phyloP scores from a whole-genome alignment of 2,113 vertebrate genomes.

The Nibea albiflora region DNA sequence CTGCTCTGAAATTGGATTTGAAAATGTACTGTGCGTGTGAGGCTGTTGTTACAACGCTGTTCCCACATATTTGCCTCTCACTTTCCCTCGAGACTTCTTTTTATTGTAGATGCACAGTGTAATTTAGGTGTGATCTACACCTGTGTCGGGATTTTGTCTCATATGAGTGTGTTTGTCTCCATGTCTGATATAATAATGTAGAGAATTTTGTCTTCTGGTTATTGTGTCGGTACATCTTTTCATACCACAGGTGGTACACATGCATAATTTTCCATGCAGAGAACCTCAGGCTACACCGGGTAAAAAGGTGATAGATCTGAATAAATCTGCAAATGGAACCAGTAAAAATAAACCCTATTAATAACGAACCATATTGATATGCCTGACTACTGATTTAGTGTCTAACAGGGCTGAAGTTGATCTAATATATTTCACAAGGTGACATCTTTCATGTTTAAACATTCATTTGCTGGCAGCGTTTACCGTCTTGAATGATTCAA shows the following conservation, averaged over 20 bases:
- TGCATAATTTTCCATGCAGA: background rate
- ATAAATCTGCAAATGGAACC: background rate
- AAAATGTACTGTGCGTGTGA: conserved; percentile 15
- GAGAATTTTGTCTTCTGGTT: background rate
- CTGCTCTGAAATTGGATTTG: conserved; percentile 55
- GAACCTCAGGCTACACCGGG: background rate
- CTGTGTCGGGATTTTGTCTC: conserved; percentile 14
- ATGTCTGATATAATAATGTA: background rate
- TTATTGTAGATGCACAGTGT: background rate
- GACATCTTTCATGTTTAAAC: conserved; percentile 18
- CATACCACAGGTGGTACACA: background rate
- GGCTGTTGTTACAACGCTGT: background rate
- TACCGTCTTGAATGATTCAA: conserved; percentile 33
- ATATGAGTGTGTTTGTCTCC: background rate
- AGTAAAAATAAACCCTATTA: background rate
- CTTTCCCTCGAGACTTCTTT: conserved; percentile 34
- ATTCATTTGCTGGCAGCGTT: background rate
- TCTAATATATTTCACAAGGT: background rate
- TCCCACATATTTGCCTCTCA: conserved; percentile 1
- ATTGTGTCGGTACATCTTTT: background rate
- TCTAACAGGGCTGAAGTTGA: background rate
- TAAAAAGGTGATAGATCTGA: background rate
- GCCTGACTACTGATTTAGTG: conserved; percentile 3
- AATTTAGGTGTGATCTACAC: conserved; percentile 3
- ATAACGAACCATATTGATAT: background rate